These are phyloP conservation scores for Pentalonia nigronervosa DNA, from an alignment of 1,140 invertebrate genomes.

Conservation along the genomic window DNA sequence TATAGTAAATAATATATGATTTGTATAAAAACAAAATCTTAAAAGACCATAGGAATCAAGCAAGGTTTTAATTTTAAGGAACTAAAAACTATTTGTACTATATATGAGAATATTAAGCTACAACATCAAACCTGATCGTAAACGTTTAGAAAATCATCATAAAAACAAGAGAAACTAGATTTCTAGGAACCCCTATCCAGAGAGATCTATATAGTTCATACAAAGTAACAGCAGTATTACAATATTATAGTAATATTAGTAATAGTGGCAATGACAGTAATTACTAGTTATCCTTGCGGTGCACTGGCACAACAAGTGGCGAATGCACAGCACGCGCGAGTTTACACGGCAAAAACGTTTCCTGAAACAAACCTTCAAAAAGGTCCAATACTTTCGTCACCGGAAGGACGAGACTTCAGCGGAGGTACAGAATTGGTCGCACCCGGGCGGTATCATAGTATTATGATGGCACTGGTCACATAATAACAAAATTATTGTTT, in stretches of 20 bases:
- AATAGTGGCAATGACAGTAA: not conserved
- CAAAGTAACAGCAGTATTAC: no score
- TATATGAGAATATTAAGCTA: not conserved
- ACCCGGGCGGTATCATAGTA: not conserved
- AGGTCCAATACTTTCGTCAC: conserved; percentile 17
- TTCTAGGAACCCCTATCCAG: not conserved
- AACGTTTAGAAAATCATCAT: not conserved
- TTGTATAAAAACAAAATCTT: not conserved
- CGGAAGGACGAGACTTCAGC: not conserved
- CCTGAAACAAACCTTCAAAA: not conserved
- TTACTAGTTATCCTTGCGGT: conserved; percentile 8
- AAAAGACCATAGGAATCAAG: not conserved
- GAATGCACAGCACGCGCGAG: not conserved
- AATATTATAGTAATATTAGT: not conserved
- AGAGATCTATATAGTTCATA: not conserved
- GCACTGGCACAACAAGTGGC: not conserved
- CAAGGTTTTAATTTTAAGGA: no score
- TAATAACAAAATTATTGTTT: not conserved
- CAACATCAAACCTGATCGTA: not conserved
- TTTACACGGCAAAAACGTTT: not conserved
- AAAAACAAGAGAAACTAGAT: not conserved
- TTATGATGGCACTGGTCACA: not conserved
- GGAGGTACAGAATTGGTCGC: not conserved
- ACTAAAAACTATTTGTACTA: not conserved
- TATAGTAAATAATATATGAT: not conserved